phyloP scores from a whole-genome alignment of 2,113 vertebrate species.

The Bungarus multicinctus region DNA sequence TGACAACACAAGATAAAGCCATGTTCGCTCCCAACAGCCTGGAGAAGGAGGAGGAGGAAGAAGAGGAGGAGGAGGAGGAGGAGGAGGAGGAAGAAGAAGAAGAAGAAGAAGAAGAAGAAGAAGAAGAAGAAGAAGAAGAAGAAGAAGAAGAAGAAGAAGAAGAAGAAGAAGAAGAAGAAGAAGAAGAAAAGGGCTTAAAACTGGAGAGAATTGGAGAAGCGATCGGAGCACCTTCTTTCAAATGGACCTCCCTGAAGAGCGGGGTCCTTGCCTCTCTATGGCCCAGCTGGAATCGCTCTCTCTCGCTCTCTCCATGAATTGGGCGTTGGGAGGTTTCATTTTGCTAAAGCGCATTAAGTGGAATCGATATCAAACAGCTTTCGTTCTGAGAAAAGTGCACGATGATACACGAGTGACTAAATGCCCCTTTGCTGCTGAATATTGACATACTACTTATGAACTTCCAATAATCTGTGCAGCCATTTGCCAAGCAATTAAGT shows the following conservation, averaged over 20 bases:
- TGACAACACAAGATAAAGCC: too few species aligned
- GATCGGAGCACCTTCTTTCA: not conserved
- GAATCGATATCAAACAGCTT: constrained; percentile 6
- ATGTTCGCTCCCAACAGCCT: too few species aligned
- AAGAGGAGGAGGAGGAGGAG: too few species aligned
- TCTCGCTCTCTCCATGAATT: not conserved
- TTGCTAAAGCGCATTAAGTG: constrained; percentile 11
- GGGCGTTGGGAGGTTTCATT: not conserved
- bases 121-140: too few species aligned
- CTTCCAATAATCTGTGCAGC: constrained; percentile 10
- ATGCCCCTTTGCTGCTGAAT: not conserved
- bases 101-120: too few species aligned
- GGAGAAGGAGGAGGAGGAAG: too few species aligned
- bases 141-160: too few species aligned
- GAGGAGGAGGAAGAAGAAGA: too few species aligned
- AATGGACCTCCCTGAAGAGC: not conserved
- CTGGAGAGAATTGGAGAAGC: not conserved
- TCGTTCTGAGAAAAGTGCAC: not conserved
- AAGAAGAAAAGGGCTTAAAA: not conserved
- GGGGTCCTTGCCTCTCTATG: not conserved
- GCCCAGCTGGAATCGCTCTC: not conserved
- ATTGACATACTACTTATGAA: constrained; percentile 20
- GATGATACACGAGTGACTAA: constrained; percentile 7
- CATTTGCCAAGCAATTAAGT: constrained; percentile 2
- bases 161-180: too few species aligned